phyloP scores from a whole-genome alignment of 2,113 vertebrate genomes.

The Anthoscopus minutus region DNA sequence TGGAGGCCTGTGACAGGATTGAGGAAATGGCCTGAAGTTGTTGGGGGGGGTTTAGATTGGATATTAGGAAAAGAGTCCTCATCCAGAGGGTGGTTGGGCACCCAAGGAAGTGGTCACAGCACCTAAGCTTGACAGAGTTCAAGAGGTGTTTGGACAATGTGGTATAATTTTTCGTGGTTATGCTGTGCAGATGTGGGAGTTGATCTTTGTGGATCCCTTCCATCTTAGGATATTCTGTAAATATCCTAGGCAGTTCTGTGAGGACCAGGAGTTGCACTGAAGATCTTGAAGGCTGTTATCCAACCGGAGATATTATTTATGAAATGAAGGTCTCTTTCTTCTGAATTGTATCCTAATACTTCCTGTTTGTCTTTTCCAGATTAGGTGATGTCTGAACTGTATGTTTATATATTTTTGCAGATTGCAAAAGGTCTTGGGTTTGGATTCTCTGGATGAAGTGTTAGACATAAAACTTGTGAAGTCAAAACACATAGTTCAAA shows the following conservation, averaged over 20 bases:
- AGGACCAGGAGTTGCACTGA: background rate
- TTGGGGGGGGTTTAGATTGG: background rate
- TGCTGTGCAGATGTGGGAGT: background rate
- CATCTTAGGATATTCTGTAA: background rate
- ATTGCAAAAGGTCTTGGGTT: conserved; percentile 78
- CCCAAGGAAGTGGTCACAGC: background rate
- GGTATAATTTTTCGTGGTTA: background rate
- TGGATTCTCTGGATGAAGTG: conserved; percentile 80
- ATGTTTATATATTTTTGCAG: conserved; percentile 60
- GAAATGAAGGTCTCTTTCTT: background rate
- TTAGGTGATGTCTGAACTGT: background rate
- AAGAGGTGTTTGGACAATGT: background rate
- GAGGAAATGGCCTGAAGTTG: background rate
- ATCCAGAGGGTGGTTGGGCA: background rate
- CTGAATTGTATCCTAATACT: background rate
- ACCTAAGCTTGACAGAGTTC: background rate
- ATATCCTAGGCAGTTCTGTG: background rate
- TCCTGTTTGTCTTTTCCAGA: background rate
- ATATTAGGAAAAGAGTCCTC: background rate
- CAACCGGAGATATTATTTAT: background rate
- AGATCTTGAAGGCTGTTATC: background rate
- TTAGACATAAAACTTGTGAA: conserved; percentile 74
- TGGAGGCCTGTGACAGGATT: background rate
- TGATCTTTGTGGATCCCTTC: background rate
- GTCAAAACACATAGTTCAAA: conserved; percentile 80